phyloP scores from a whole-genome alignment of 2,113 vertebrate genomes.

The Gopherus evgoodei region DNA sequence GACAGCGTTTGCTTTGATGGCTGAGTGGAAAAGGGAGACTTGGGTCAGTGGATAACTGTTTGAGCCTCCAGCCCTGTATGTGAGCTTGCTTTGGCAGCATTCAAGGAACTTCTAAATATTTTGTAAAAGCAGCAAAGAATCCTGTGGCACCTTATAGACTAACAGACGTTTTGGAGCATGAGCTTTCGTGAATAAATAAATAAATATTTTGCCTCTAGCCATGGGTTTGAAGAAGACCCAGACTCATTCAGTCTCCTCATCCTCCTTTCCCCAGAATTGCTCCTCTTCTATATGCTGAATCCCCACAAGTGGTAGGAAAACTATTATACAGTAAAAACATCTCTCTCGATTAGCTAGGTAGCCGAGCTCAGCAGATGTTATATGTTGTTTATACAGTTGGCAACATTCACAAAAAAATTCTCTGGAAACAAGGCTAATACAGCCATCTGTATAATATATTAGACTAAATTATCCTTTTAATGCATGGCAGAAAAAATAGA shows the following conservation, averaged over 20 bases:
- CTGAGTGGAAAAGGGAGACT: neutral
- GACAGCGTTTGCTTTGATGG: neutral
- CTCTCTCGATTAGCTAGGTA: neutral
- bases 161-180: too few species aligned
- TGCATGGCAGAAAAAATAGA: neutral
- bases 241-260: neutral
- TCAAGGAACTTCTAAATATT: neutral
- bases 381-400: constrained; percentile 35
- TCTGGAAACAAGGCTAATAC: neutral
- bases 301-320: neutral
- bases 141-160: too few species aligned
- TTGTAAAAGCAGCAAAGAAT: neutral
- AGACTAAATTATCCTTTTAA: constrained; percentile 1
- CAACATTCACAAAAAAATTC: neutral
- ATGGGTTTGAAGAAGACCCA: neutral
- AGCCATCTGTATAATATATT: neutral
- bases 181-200: too few species aligned
- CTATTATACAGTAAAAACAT: neutral
- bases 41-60: neutral
- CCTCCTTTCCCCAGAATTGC: neutral
- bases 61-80: neutral
- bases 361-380: constrained; percentile 62
- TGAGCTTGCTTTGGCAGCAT: neutral
- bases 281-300: neutral
- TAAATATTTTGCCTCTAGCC: neutral